Evolutionary conservation across 2,888 invertebrate genomes (phyloP).

Genomic region (Noctua pronuba): DNA sequence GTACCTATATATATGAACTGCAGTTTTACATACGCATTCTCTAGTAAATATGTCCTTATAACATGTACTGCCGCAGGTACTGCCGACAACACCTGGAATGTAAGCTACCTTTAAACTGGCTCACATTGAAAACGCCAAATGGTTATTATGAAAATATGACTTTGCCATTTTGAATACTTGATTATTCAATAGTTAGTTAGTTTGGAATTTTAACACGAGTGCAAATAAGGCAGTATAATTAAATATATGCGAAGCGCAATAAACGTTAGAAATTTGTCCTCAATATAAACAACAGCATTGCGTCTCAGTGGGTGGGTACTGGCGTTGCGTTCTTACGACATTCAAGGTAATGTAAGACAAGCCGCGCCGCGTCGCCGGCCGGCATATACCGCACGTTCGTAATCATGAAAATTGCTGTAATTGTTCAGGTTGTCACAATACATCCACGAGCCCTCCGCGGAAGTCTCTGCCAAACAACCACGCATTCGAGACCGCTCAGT

Average conservation of each 20-base stretch:
- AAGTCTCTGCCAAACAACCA: conserved; percentile 19
- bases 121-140: conserved; percentile 59
- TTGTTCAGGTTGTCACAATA: conserved; percentile 36
- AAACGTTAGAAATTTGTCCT: conserved; percentile 68
- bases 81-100: conserved; percentile 47
- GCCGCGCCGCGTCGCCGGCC: conserved; percentile 60
- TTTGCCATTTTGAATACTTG: conserved; percentile 50
- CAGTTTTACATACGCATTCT: conserved; percentile 64
- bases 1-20: conserved; percentile 79
- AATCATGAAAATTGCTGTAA: conserved; percentile 51
- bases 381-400: conserved; percentile 43
- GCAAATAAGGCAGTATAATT: conserved; percentile 54
- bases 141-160: conserved; percentile 50
- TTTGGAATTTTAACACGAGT: conserved; percentile 52
- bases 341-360: conserved; percentile 66
- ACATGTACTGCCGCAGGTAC: conserved; percentile 14
- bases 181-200: conserved; percentile 45
- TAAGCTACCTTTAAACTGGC: conserved; percentile 51
- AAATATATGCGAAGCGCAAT: conserved; percentile 63
- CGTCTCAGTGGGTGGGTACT: conserved; percentile 60
- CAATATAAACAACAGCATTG: conserved; percentile 69
- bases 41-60: conserved; percentile 57
- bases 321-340: conserved; percentile 61
- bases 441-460: neutral
- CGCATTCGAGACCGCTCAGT: neutral